A percentile compares a stretch with the other conserved stretches of the same genome.
Evolutionary conservation across 1,140 invertebrate species (phyloP).

Genomic region (Neuroterus valhalla): DNA sequence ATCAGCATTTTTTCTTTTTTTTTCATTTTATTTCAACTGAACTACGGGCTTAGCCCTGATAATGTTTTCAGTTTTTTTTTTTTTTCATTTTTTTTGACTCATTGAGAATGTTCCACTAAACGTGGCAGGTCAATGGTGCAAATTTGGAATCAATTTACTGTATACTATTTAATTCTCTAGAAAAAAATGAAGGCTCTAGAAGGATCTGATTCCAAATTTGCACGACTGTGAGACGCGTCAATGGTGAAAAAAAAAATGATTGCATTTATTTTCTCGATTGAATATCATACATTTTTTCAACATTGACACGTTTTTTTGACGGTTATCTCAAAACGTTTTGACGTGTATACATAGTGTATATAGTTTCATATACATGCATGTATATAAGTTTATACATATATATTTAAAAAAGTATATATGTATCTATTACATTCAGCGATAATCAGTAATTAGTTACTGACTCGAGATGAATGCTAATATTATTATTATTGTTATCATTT

Average conservation of each 20-base stretch:
- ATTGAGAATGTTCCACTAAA: too few relatives aligned
- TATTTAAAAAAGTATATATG: constrained; percentile 32
- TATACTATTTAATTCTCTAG: too few relatives aligned
- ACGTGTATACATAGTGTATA: constrained; percentile 40
- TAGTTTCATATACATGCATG: constrained; percentile 34
- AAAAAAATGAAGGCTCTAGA: too few relatives aligned
- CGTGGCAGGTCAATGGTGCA: too few relatives aligned
- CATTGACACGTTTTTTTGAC: constrained; percentile 1
- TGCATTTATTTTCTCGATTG: constrained; percentile 29
- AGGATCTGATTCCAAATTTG: too few relatives aligned
- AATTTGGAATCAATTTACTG: too few relatives aligned
- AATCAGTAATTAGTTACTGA: constrained; percentile 30
- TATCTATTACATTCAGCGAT: constrained; percentile 31
- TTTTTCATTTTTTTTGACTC: background rate
- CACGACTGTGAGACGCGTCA: too few relatives aligned
- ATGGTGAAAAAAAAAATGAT: constrained; percentile 20
- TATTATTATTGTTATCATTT: constrained; percentile 46
- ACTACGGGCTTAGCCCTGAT: too few relatives aligned
- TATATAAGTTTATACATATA: constrained; percentile 35
- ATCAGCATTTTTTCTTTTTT: constrained; percentile 2
- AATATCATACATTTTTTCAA: background rate
- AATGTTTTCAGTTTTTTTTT: background rate
- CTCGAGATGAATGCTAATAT: constrained; percentile 41
- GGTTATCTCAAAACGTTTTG: constrained; percentile 39
- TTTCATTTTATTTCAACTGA: background rate